phyloP scores from a whole-genome alignment of 92 coral and sea anemone genomes.

The Zoanthus gigantus region DNA sequence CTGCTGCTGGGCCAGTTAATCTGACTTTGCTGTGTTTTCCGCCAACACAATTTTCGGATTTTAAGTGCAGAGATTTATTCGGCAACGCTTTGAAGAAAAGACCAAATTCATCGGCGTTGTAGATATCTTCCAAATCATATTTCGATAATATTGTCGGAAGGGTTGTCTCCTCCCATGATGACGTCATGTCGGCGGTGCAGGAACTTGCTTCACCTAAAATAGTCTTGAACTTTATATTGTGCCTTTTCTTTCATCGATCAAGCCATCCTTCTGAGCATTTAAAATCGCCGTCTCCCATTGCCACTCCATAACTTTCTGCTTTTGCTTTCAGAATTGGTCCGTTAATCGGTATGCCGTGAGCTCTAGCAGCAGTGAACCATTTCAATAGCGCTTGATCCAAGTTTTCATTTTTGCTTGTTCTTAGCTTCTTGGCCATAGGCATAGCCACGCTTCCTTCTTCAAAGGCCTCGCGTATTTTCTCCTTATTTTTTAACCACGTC shows the following conservation, averaged over 20 bases:
- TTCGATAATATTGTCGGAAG: slow-evolving; percentile 39
- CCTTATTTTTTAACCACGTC: slow-evolving; percentile 69
- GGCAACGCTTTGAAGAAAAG: slow-evolving; percentile 18
- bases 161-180: slow-evolving; percentile 53
- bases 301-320: slow-evolving; percentile 7
- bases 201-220: slow-evolving; percentile 41
- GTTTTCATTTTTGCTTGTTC: neutral
- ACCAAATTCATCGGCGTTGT: slow-evolving; percentile 51
- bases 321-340: slow-evolving; percentile 15
- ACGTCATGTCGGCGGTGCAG: slow-evolving; percentile 53
- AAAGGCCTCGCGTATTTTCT: slow-evolving; percentile 43
- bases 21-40: too few relatives aligned
- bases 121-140: slow-evolving; percentile 36
- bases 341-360: slow-evolving; percentile 1
- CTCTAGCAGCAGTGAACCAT: slow-evolving; percentile 37
- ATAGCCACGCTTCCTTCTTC: neutral
- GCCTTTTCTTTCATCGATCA: slow-evolving; percentile 56
- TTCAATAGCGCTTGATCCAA: slow-evolving; percentile 39
- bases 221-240: slow-evolving; percentile 36
- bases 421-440: slow-evolving; percentile 14
- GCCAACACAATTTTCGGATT: neutral
- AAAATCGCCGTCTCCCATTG: slow-evolving; percentile 11
- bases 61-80: slow-evolving; percentile 57
- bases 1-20: too few relatives aligned
- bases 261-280: slow-evolving; percentile 41